Base-by-base conservation (phyloP, 1,140 invertebrate species). In the Drosophila pachea region DNA sequence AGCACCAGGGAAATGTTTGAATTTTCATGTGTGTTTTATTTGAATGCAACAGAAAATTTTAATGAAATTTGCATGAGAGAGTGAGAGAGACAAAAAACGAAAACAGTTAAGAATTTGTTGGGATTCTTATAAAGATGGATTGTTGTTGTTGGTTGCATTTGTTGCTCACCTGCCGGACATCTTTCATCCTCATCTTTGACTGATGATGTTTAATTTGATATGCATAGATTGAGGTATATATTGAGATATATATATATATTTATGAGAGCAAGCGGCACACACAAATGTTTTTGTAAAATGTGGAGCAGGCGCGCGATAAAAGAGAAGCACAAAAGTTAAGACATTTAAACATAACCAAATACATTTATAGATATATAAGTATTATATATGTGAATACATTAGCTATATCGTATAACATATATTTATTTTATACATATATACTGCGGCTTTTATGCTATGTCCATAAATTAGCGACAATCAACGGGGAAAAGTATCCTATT, bases 131-230 rank as follows among this genome's bases (percentile, higher is more conserved):
- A 22, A 45, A 54, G 53, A 68, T 42, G 63, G 58, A 42, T 71
- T 68, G 45, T 79, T 74, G 47, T 65, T 64, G 36, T 74, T 69
- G 52, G 29, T 68, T 70, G 60, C 67, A 54, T 72, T 48, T 40
- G 53, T 77, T 82, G 86, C 81, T 91, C 92, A 93, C 93, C 93
- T 93, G 92, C 91, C 79, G 92, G 92, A 84, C 91, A 89, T 89
- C 92, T 90, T 87, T 93, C 92, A 86, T 93, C 92, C 78, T 92
- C 92, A 88, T 93, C 92, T 90, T 92, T 91, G 89, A 91, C 92
- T 89, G 93, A 92, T 93, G 89, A 67, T 66, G 43, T 78, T 73
- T 75, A 12, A 42, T 76, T 50, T 47, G 54, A 68, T 62, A 60
- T 59, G 52, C 58, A 48, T 50, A 40, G 53, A 45, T 67, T 59